Evolutionary conservation across 1,140 invertebrate species (phyloP), one percentile per base, ranked within the genome.

Genomic region (Leptinotarsa texana): DNA sequence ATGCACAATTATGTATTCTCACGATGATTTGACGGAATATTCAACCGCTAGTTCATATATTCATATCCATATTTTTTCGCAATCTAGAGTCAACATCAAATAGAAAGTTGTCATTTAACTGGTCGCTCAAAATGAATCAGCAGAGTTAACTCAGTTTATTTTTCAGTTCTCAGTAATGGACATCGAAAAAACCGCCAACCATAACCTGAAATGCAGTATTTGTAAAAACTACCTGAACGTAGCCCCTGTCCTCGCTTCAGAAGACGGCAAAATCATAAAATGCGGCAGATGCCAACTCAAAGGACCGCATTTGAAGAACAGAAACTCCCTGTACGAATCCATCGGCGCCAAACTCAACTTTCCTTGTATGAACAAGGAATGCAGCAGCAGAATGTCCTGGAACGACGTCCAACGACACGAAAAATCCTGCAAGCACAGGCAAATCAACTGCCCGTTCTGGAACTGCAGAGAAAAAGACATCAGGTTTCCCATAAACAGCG

Each of bases 381-480:
- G 71, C 42, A 65, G n/a, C 21, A 24, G 47, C 2, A 63, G 71
- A 6, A 27, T 72, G 61, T 27, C 71, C 8, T 72, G 71, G 71
- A 63, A 47, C 62, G 71, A 72, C n/a, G 71, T 72, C 4, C 61
- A 72, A 24, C 13, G 62, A 0, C 71, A 72, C 33, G 71, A 72
- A 24, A 72, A 33, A 27, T 72, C 71, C 6, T 72, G 71, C 61
- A n/a, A 48, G 17, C 13, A 63, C 21, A 57, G 71, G 62, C 63
- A 65, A 42, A 72, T 63, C 13, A 13, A 18, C 13, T 72, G 71
- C 42, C 71, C 71, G 17, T 72, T 72, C 42, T 72, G 71, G 71
- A 65, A 63, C n/a, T 72, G 71, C 42, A 63, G 71, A 72, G 71
- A 72, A 17, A 72, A 65, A 65, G 51, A 72, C 51, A 72, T 72